phyloP scores from a whole-genome alignment of 1,140 invertebrate genomes.

The Drosophila sp. region DNA sequence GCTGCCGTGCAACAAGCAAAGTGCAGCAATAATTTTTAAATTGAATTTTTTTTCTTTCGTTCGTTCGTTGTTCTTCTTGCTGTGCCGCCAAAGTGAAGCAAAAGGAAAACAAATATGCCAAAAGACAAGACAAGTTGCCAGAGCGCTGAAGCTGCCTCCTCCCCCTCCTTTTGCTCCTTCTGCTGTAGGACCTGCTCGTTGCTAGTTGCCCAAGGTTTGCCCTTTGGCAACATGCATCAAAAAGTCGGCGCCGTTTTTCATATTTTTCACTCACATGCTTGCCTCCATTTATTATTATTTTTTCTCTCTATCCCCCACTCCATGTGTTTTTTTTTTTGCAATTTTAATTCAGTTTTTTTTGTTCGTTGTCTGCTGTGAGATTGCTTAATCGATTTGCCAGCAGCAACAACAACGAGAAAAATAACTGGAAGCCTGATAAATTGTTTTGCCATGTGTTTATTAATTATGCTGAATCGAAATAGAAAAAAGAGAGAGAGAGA shows the following conservation, averaged over 20 bases:
- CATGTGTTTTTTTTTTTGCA: conserved; percentile 34
- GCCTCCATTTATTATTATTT: conserved; percentile 32
- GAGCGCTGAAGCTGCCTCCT: conserved; percentile 1
- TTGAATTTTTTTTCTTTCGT: conserved; percentile 60
- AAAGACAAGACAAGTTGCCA: conserved; percentile 45
- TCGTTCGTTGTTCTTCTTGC: background rate
- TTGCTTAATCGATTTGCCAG: conserved; percentile 80
- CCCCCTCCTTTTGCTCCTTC: background rate
- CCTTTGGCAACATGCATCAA: conserved; percentile 77
- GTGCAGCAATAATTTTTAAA: conserved; percentile 81
- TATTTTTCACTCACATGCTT: conserved; percentile 65
- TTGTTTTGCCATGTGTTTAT: conserved; percentile 78
- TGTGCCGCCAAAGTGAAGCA: conserved; percentile 47
- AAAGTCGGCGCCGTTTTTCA: conserved; percentile 74
- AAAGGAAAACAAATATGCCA: conserved; percentile 65
- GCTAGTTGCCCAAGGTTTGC: conserved; percentile 41
- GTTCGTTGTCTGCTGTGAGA: conserved; percentile 41
- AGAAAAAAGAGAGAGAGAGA: conserved; percentile 30
- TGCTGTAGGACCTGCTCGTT: conserved; percentile 12
- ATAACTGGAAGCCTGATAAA: conserved; percentile 58
- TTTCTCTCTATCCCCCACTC: conserved; percentile 4
- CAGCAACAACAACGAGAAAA: conserved; percentile 27
- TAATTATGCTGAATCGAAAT: conserved; percentile 78
- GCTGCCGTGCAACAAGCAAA: conserved; percentile 69
- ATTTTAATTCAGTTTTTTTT: conserved; percentile 70